These are phyloP conservation scores for Danio albolineatus DNA, from an alignment of 2,797 vertebrate species.

Conservation along the genomic window DNA sequence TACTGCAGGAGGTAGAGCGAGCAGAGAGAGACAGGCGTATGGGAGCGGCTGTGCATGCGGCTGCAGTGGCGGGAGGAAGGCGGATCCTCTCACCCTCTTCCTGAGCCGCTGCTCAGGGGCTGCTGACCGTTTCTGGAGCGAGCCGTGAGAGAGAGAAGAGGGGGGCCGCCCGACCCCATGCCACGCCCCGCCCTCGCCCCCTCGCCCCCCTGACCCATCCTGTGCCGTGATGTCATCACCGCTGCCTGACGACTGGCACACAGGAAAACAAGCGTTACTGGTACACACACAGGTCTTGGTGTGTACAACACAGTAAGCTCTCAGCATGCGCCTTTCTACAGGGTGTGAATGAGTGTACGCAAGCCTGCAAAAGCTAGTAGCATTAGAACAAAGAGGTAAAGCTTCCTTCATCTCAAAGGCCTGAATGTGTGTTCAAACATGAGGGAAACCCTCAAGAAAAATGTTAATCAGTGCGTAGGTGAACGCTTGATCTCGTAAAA, in stretches of 20 bases:
- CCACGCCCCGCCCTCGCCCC: conserved; percentile 73
- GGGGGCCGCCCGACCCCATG: conserved; percentile 74
- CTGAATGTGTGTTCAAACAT: background rate
- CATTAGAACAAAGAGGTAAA: conserved; percentile 29
- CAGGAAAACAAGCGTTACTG: conserved; percentile 55
- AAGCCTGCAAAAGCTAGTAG: conserved; percentile 23
- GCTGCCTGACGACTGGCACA: conserved; percentile 80
- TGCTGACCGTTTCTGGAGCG: conserved; percentile 64
- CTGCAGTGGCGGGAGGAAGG: conserved; percentile 65
- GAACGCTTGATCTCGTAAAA: background rate
- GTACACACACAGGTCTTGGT: conserved; percentile 44
- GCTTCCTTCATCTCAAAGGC: conserved; percentile 5
- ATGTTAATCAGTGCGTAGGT: background rate
- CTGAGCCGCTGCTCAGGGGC: conserved; percentile 75
- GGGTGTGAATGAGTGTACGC: conserved; percentile 22
- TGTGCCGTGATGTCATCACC: conserved; percentile 73
- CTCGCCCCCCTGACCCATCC: conserved; percentile 69
- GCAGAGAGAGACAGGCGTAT: background rate
- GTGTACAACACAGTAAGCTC: conserved; percentile 31
- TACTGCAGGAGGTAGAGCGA: background rate
- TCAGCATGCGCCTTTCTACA: conserved; percentile 2
- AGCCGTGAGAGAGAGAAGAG: conserved; percentile 75
- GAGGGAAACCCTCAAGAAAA: background rate
- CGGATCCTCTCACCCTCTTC: conserved; percentile 83
- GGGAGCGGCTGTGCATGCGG: conserved; percentile 55